These are phyloP conservation scores for Thunnus maccoyii DNA, from an alignment of 2,113 vertebrate species.

Conservation along the genomic window DNA sequence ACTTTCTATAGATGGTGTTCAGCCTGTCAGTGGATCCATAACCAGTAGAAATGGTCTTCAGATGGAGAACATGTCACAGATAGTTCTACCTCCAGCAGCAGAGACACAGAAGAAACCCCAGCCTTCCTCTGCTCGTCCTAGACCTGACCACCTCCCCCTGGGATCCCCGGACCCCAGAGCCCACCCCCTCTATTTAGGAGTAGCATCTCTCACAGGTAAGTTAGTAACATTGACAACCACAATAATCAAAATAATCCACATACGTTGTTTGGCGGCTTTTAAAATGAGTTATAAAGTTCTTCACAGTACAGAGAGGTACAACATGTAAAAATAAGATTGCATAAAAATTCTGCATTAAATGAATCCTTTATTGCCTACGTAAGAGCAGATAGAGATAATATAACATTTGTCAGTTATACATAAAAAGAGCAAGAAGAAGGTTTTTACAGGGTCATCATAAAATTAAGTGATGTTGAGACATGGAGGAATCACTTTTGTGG, in stretches of 20 bases:
- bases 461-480: no score
- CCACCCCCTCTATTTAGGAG: constrained; percentile 85
- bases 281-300: neutral
- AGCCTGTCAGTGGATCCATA: constrained; percentile 37
- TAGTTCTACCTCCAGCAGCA: constrained; percentile 33
- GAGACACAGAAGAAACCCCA: constrained; percentile 34
- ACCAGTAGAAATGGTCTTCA: constrained; percentile 51
- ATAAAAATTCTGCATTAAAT: no score
- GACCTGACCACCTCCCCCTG: constrained; percentile 73
- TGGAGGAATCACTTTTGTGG: no score
- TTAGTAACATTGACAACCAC: neutral
- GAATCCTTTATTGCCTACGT: no score
- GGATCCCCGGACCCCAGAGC: constrained; percentile 78
- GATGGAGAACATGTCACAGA: constrained; percentile 28
- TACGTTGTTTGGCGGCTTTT: neutral
- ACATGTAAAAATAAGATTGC: neutral
- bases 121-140: constrained; percentile 41
- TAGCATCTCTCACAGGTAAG: constrained; percentile 90
- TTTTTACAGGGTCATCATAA: no score
- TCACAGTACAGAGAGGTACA: neutral
- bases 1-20: constrained; percentile 72
- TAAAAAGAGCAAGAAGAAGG: no score
- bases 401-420: no score
- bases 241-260: no score
- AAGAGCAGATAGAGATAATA: no score